phyloP scores from a whole-genome alignment of 2,113 vertebrate species.

The Phainopepla nitens region DNA sequence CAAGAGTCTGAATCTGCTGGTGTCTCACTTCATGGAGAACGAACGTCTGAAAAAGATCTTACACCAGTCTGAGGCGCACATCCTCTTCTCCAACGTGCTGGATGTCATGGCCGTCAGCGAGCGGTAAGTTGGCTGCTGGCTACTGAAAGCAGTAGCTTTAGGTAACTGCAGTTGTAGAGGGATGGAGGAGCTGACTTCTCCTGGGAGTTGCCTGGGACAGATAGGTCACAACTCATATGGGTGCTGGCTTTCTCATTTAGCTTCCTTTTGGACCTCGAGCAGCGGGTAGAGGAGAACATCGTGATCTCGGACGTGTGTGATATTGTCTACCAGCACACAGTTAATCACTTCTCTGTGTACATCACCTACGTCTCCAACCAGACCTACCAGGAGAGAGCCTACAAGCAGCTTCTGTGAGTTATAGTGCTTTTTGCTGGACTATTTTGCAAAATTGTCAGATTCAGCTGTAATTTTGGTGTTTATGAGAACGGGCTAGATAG shows the following conservation, averaged over 20 bases:
- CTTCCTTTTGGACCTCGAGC: conserved; percentile 91
- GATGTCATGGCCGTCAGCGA: conserved; percentile 93
- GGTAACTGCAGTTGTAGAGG: not conserved
- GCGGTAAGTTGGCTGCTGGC: conserved; percentile 73
- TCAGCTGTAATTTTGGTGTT: not conserved
- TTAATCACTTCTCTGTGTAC: conserved; percentile 86
- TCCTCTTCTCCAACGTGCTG: conserved; percentile 95
- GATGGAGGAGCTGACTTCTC: not conserved
- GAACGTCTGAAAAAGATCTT: conserved; percentile 83
- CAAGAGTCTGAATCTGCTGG: conserved; percentile 91
- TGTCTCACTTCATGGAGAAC: conserved; percentile 91
- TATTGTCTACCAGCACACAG: conserved; percentile 85
- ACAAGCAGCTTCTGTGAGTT: conserved; percentile 92
- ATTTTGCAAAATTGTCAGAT: not conserved
- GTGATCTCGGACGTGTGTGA: conserved; percentile 93
- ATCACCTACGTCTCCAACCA: conserved; percentile 95
- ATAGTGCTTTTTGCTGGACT: not conserved
- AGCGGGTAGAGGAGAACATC: conserved; percentile 90
- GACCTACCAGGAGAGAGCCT: conserved; percentile 93
- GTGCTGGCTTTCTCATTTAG: conserved; percentile 64
- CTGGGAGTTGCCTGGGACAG: not conserved
- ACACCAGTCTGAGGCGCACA: conserved; percentile 90
- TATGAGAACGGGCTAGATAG: not conserved
- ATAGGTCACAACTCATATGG: not conserved
- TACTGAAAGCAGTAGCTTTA: not conserved